These are phyloP conservation scores for Poeciliopsis paucimaculata DNA, from an alignment of 2,797 vertebrate species.

Conservation along the genomic window DNA sequence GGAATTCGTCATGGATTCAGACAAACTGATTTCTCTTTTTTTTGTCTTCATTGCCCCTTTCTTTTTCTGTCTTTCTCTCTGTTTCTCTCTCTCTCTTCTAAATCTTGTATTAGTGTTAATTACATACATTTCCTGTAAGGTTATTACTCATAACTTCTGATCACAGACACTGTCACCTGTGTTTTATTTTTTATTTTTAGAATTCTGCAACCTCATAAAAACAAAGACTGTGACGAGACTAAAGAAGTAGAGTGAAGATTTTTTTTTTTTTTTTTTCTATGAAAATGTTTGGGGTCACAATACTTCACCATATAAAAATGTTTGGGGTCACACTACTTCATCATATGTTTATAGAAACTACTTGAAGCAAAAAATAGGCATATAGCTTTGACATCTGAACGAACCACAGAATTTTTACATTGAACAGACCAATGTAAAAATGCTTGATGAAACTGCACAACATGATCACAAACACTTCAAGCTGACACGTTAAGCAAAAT, in stretches of 20 bases:
- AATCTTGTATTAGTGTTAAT: conserved; percentile 24
- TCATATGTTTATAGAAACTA: not conserved
- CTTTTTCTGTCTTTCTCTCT: not conserved
- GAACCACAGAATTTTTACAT: not conserved
- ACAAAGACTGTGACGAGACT: not conserved
- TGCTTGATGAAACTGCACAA: not conserved
- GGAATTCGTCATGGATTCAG: conserved; percentile 54
- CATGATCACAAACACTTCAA: not conserved
- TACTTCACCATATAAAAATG: not conserved
- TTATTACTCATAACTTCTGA: not conserved
- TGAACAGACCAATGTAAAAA: not conserved
- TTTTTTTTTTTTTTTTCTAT: not conserved
- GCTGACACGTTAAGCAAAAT: not conserved
- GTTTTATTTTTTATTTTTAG: not conserved
- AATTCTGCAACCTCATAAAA: not conserved
- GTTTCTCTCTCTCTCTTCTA: conserved; percentile 6
- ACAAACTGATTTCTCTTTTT: conserved; percentile 5
- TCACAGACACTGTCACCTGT: not conserved
- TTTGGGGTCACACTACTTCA: not conserved
- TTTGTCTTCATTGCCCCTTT: not conserved
- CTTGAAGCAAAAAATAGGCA: not conserved
- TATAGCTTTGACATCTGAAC: not conserved
- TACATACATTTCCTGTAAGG: conserved; percentile 6
- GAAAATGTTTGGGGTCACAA: not conserved
- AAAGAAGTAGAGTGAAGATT: not conserved